Evolutionary conservation across 2,113 vertebrate species (phyloP).

Genomic region (Oryzias celebensis): DNA sequence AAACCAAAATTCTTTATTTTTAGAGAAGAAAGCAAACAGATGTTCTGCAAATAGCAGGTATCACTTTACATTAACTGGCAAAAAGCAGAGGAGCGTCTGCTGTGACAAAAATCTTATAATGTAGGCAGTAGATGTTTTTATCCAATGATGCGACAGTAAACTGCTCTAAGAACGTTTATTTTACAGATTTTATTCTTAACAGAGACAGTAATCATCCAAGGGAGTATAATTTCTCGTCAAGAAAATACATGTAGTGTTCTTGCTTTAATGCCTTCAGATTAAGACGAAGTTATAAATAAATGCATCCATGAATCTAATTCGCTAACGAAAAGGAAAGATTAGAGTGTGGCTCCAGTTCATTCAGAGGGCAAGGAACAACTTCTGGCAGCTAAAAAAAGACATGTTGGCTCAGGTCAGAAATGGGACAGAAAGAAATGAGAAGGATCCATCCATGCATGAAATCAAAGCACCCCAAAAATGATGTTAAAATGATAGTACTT

Average conservation of each 20-base stretch:
- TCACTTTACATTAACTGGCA: conserved; percentile 22
- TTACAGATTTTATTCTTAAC: too few species aligned
- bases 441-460: neutral
- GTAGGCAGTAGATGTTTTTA: too few species aligned
- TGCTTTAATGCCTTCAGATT: neutral
- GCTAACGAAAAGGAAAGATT: neutral
- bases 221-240: neutral
- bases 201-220: neutral
- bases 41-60: conserved; percentile 10
- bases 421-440: neutral
- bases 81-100: conserved; percentile 12
- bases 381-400: neutral
- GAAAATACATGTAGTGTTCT: too few species aligned
- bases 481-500: too few species aligned
- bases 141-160: too few species aligned
- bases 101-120: neutral
- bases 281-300: conserved; percentile 1
- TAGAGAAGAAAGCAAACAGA: neutral
- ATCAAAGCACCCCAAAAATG: conserved; percentile 1
- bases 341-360: conserved; percentile 14
- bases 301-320: neutral
- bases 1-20: conserved; percentile 5
- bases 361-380: conserved; percentile 1
- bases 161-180: too few species aligned
- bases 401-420: neutral